phyloP scores from a whole-genome alignment of 1,140 invertebrate species.

The Heterodera schachtii region DNA sequence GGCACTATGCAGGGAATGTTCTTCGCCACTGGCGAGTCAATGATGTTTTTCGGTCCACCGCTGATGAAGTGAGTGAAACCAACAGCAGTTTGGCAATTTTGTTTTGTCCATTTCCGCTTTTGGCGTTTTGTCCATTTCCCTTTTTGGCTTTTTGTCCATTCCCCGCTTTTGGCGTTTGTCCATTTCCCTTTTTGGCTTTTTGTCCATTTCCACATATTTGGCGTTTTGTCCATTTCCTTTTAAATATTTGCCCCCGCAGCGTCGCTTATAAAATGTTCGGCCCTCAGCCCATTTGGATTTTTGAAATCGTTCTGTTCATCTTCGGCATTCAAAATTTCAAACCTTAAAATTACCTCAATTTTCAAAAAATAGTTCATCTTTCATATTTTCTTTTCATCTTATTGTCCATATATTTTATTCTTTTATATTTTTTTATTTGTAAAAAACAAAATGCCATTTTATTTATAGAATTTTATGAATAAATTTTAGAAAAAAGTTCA shows the following conservation, averaged over 20 bases:
- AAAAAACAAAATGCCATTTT: neutral
- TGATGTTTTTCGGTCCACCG: slow-evolving; percentile 37
- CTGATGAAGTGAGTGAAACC: slow-evolving; percentile 32
- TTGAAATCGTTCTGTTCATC: slow-evolving; percentile 16
- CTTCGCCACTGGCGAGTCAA: slow-evolving; percentile 29
- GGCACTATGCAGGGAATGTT: slow-evolving; percentile 48
- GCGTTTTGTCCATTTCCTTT: too few relatives aligned
- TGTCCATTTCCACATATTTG: too few relatives aligned
- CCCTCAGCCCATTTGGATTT: slow-evolving; percentile 30
- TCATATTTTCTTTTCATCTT: neutral
- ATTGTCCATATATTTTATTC: neutral
- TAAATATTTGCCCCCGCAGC: neutral
- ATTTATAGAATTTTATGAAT: too few relatives aligned
- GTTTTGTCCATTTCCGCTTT: too few relatives aligned
- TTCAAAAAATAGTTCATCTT: neutral
- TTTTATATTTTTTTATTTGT: neutral
- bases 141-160: too few relatives aligned
- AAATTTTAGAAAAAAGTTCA: too few relatives aligned
- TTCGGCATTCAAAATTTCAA: neutral
- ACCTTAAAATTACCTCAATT: neutral
- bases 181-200: too few relatives aligned
- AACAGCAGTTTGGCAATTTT: too few relatives aligned
- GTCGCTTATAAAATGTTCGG: slow-evolving; percentile 33
- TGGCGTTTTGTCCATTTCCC: too few relatives aligned
- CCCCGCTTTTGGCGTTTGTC: too few relatives aligned